These are phyloP conservation scores for Bombus waltoni DNA, from an alignment of 1,140 invertebrate species.

Conservation along the genomic window DNA sequence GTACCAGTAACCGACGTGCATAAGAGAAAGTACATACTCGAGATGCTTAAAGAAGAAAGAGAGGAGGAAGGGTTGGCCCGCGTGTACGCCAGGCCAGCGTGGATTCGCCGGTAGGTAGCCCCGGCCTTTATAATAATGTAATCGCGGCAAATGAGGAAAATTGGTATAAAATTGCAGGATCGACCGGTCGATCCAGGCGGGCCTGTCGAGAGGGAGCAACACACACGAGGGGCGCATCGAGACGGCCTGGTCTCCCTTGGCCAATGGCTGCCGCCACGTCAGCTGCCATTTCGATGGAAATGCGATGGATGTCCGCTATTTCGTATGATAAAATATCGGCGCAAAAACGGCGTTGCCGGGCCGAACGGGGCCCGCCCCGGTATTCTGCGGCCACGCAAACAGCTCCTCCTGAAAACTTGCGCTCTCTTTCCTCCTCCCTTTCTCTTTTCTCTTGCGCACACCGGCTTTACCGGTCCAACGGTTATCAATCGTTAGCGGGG, in stretches of 20 bases:
- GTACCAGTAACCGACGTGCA: neutral
- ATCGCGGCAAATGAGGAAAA: constrained; percentile 81
- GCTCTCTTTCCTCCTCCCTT: neutral
- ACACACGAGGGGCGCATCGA: constrained; percentile 26
- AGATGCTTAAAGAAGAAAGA: neutral
- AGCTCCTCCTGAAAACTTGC: constrained; percentile 59
- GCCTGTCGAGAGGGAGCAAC: constrained; percentile 49
- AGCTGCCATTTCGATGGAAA: constrained; percentile 81
- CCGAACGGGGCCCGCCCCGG: constrained; percentile 65
- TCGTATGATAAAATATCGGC: constrained; percentile 80
- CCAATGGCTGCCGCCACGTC: constrained; percentile 76
- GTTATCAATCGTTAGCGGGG: constrained; percentile 52
- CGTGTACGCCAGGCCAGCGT: neutral
- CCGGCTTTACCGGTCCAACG: constrained; percentile 13
- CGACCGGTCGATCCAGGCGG: constrained; percentile 73
- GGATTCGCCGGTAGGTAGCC: constrained; percentile 60
- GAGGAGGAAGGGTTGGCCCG: neutral
- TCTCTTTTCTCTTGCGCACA: neutral
- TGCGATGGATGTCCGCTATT: constrained; percentile 80
- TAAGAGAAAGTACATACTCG: neutral
- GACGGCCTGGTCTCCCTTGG: constrained; percentile 49
- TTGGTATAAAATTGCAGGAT: constrained; percentile 82
- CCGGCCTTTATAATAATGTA: constrained; percentile 75
- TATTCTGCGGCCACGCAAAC: constrained; percentile 51
- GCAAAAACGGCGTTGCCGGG: constrained; percentile 68